Conservation (phyloP, 2,888 invertebrate genomes). For the Hydroisotoma schaefferi region DNA sequence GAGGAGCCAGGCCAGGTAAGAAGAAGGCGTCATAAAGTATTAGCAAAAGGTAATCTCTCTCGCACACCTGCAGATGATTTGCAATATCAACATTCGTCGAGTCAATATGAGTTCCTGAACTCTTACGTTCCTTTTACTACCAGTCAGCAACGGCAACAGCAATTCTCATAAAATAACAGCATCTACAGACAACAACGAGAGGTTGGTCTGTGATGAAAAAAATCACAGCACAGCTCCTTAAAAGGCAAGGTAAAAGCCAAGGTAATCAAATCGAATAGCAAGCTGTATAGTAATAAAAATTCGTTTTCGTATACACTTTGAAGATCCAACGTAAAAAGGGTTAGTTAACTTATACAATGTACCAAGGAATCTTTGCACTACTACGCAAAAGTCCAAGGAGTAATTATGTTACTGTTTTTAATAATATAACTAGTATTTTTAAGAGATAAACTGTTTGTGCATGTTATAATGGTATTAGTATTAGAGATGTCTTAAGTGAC, state of each 20-base stretch:
- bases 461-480: background rate
- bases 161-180: too few species aligned
- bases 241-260: background rate
- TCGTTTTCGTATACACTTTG: background rate
- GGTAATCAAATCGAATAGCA: too few species aligned
- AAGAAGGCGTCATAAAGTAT: background rate
- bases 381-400: too few species aligned
- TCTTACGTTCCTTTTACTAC: too few species aligned
- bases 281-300: too few species aligned
- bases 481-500: background rate
- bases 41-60: background rate
- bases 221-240: background rate
- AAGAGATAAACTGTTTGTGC: background rate
- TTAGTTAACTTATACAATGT: too few species aligned
- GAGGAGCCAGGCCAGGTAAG: background rate
- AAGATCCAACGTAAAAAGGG: background rate
- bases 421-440: too few species aligned
- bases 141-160: too few species aligned
- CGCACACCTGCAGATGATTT: conserved; percentile 8
- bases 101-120: too few species aligned
- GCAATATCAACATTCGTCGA: conserved; percentile 5
- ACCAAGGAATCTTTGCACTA: too few species aligned
- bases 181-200: too few species aligned
- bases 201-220: background rate
- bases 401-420: too few species aligned